These are phyloP conservation scores for Balanococcus diminutus DNA, from an alignment of 2,888 invertebrate genomes.

Conservation along the genomic window DNA sequence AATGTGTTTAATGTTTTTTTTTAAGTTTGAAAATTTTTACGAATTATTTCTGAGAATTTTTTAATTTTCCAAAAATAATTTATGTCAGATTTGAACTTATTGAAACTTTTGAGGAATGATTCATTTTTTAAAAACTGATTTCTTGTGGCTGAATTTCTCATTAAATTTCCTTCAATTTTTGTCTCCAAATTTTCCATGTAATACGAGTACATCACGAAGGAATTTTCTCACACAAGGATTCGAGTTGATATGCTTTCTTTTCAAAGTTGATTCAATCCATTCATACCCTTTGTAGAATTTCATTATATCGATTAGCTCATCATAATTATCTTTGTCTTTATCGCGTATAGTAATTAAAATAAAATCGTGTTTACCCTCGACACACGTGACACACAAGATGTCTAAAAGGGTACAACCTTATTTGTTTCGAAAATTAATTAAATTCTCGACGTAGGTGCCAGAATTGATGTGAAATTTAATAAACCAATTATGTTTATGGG, in stretches of 20 bases:
- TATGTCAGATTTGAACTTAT: no score
- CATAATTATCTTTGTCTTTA: neutral
- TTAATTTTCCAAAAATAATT: no score
- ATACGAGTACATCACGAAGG: neutral
- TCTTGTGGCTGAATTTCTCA: no score
- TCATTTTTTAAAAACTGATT: no score
- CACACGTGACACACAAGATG: neutral
- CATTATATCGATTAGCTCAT: neutral
- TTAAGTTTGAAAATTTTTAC: no score
- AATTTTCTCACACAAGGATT: neutral
- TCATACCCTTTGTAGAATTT: neutral
- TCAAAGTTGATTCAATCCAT: neutral
- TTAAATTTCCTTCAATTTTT: no score
- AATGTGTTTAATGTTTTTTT: no score
- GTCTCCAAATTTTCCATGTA: no score
- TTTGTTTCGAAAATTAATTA: conserved; percentile 23
- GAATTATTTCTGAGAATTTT: no score
- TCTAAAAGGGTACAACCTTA: neutral
- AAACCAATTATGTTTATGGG: conserved; percentile 31
- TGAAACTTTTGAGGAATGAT: no score
- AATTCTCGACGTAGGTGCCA: neutral
- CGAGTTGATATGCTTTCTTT: neutral
- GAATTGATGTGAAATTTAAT: conserved; percentile 1
- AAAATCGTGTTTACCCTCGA: neutral
- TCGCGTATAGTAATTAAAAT: neutral